Evolutionary conservation across 2,113 vertebrate genomes (phyloP).

Genomic region (Nothobranchius furzeri): DNA sequence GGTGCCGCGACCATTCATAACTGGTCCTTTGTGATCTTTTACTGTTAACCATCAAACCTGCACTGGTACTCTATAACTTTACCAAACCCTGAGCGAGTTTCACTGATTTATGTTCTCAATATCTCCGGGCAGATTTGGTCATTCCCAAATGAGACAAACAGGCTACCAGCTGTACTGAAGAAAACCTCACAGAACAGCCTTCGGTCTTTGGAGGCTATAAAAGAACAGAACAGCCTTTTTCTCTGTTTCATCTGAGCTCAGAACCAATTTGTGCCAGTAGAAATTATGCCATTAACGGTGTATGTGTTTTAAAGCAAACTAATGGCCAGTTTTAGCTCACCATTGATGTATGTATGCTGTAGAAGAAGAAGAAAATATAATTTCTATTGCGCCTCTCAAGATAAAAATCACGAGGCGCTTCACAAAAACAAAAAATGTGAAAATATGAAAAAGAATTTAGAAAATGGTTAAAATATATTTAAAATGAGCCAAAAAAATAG

Average conservation of each 20-base stretch:
- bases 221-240: slow-evolving; percentile 17
- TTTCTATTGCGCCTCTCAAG: too few species aligned
- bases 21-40: slow-evolving; percentile 29
- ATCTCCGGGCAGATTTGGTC: slow-evolving; percentile 26
- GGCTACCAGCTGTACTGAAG: slow-evolving; percentile 32
- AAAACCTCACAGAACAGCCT: slow-evolving; percentile 27
- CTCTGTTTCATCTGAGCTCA: slow-evolving; percentile 29
- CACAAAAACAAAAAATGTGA: too few species aligned
- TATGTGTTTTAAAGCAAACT: slow-evolving; percentile 39
- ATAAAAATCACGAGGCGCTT: too few species aligned
- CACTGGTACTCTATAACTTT: slow-evolving; percentile 48
- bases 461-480: too few species aligned
- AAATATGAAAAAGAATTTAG: too few species aligned
- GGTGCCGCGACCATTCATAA: slow-evolving; percentile 40
- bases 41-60: slow-evolving; percentile 6
- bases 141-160: slow-evolving; percentile 50
- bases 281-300: slow-evolving; percentile 33
- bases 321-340: slow-evolving; percentile 16
- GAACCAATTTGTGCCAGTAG: slow-evolving; percentile 8
- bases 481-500: too few species aligned
- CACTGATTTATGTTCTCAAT: slow-evolving; percentile 59
- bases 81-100: slow-evolving; percentile 43
- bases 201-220: slow-evolving; percentile 42
- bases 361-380: too few species aligned
- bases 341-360: slow-evolving; percentile 4